Evolutionary conservation across 2,888 invertebrate genomes (phyloP).

Genomic region (Suillia variegata): DNA sequence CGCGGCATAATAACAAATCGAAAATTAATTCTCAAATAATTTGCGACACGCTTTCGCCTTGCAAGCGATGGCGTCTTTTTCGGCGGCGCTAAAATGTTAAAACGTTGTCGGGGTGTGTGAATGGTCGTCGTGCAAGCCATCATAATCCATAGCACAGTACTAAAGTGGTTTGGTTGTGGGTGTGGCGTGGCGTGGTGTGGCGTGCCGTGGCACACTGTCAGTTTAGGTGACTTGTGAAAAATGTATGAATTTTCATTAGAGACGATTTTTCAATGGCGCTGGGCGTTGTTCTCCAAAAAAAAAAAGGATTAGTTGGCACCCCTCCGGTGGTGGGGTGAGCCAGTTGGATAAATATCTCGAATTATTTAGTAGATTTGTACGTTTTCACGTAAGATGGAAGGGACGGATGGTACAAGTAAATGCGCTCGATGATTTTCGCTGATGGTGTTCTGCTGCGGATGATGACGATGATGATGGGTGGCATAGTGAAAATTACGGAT

Average conservation of each 20-base stretch:
- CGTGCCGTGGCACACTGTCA: too few species aligned
- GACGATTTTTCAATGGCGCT: neutral
- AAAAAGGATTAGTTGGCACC: neutral
- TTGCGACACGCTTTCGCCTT: slow-evolving; percentile 37
- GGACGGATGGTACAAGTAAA: neutral
- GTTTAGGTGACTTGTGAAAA: slow-evolving; percentile 35
- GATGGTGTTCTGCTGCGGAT: neutral
- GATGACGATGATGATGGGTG: neutral
- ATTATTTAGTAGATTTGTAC: neutral
- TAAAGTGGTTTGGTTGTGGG: too few species aligned
- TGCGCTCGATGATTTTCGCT: neutral
- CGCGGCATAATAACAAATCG: slow-evolving; percentile 39
- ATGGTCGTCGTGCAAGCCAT: too few species aligned
- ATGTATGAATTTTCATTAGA: slow-evolving; percentile 43
- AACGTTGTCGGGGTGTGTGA: neutral
- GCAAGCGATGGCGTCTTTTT: slow-evolving; percentile 10
- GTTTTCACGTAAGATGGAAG: neutral
- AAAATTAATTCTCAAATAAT: slow-evolving; percentile 52
- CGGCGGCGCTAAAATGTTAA: neutral
- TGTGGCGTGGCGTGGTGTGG: too few species aligned
- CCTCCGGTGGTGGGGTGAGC: neutral
- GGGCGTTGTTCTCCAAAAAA: neutral
- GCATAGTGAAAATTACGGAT: slow-evolving; percentile 16
- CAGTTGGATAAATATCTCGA: neutral
- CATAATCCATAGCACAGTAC: too few species aligned